Percentiles rank a stretch among this genome's conserved stretches.
phyloP scores from a whole-genome alignment of 2,888 invertebrate genomes.

The Chaitophorus viminalis region DNA sequence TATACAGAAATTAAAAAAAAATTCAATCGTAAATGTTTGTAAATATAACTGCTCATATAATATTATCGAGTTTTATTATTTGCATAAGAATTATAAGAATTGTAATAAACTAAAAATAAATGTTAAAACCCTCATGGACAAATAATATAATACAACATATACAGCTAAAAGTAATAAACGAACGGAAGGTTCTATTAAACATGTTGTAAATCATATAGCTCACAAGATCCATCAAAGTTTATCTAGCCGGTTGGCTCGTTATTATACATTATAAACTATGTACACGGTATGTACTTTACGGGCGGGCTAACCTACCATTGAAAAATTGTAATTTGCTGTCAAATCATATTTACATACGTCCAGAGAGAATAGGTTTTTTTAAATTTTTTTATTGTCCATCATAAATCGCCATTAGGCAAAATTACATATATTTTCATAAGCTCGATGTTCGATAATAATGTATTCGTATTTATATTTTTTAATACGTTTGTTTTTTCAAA shows the following conservation, averaged over 20 bases:
- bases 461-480: neutral
- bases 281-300: neutral
- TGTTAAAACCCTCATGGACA: neutral
- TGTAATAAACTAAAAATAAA: neutral
- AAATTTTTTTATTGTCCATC: neutral
- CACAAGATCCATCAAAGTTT: neutral
- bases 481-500: conserved; percentile 1
- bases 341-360: neutral
- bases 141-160: neutral
- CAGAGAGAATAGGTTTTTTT: neutral
- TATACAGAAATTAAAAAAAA: neutral
- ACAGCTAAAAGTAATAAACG: neutral
- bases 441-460: neutral
- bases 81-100: neutral
- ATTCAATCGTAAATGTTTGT: too few species aligned
- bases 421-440: neutral
- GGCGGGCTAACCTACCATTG: neutral
- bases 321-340: neutral
- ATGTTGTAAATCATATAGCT: neutral
- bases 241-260: neutral
- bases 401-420: conserved; percentile 1
- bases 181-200: neutral
- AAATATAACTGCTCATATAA: neutral
- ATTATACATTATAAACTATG: neutral
- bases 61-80: neutral